Evolutionary conservation across 37 sponge, comb jelly and placozoan species (phyloP), one percentile per base, ranked within the genome.

Genomic region (Cladorhizidae sp.): DNA sequence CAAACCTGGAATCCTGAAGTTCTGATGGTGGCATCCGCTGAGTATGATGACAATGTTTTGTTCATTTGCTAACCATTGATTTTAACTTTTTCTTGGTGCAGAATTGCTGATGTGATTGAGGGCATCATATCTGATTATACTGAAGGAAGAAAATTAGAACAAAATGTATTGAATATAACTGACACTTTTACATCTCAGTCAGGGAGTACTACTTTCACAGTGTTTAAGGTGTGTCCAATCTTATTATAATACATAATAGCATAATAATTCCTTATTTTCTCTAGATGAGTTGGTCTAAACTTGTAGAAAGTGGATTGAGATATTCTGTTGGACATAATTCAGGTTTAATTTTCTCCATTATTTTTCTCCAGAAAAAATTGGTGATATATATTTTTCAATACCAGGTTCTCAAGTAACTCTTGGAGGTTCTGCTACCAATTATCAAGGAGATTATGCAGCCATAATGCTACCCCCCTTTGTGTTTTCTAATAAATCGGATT

Each of bases 1-100:
- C 74, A 74, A 31, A 54, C 2, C 31, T 74, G 74, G 74, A 74
- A 32, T 32, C 71, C 20, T 25, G 45, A 40, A 40, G 26, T 43
- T 36, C 42, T 39, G 6, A 37, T 3, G 41, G 5, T 2, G 15
- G 45, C 31, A 71, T 71, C 71, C 12, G 71, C 71, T 25, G 43
- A 41, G 71, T 71, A 71, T 25, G 42, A 23, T n/a, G 14, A 71
- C 26, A 41, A 5, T n/a, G n/a, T 1, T 18, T 41, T 21, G 5
- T n/a, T 25, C 15, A 36, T 2, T 21, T 71, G 7, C 31, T 25
- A 42, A 1, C 3, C 37, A 45, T 45, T 45, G 5, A 36, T 36
- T n/a, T 31, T 5, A 31, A 17, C 6, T 28, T 37, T 41, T 43
- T 25, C 18, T 9, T 45, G 9, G 9, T 26, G 11, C 45, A 71